Conservation (phyloP, 2,113 vertebrate genomes). For the Ginglymostoma cirratum region DNA sequence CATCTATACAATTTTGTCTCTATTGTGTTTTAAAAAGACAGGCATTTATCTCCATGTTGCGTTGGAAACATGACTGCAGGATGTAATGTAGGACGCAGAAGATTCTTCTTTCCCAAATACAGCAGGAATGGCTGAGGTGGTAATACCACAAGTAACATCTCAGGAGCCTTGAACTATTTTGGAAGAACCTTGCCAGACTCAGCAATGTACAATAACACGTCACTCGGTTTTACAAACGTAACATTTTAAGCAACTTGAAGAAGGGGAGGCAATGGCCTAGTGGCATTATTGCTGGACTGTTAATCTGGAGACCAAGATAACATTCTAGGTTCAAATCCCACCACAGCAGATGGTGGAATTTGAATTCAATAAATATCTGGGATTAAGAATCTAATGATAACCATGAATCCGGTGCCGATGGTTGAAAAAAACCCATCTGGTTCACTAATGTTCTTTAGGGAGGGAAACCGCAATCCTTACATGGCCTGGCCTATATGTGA, state of each 20-base stretch:
- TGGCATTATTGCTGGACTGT: no score
- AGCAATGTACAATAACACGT: neutral
- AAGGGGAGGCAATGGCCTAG: no score
- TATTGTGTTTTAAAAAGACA: neutral
- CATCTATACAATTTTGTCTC: neutral
- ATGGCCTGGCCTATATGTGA: no score
- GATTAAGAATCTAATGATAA: no score
- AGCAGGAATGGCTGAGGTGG: neutral
- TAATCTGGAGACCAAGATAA: no score
- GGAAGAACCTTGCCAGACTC: neutral
- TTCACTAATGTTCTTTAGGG: no score
- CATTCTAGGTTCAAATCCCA: no score
- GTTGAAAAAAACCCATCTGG: no score
- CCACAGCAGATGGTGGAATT: no score
- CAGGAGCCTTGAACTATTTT: neutral
- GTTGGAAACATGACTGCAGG: neutral
- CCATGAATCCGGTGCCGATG: no score
- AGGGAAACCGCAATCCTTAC: no score
- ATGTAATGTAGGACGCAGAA: neutral
- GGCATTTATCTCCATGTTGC: neutral
- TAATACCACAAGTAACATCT: neutral
- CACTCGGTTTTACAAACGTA: neutral
- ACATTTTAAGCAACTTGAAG: neutral
- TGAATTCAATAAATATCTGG: no score
- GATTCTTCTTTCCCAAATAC: neutral